Base-by-base conservation (phyloP, 1,140 invertebrate species). In the Heliconius melpomene region DNA sequence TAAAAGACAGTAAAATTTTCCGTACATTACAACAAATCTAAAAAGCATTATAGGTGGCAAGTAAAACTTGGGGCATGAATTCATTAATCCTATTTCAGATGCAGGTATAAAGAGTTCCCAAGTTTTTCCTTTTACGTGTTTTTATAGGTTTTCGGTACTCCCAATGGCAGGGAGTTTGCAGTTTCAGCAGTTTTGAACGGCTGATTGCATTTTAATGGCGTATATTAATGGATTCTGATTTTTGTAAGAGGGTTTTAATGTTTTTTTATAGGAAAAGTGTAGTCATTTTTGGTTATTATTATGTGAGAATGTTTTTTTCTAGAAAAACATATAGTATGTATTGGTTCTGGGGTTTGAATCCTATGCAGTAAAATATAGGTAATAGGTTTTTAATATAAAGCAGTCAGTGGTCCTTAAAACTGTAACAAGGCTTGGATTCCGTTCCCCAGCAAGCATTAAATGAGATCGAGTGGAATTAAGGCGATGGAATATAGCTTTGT, bases 31-130 rank as follows among this genome's bases (percentile, higher is more conserved):
- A 66, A 66, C 26, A 66, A 66, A 66, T 66, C 60, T 29, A 66
- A 66, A 66, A 66, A 26, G 9, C 9, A 66, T 66, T 66, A 66
- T 29, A 66, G 26, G 3, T 23, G 26, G 60, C 60, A 50, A 72
- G 70, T 72, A 40, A 72, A 85, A 84, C 72, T 86, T 86, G 75
- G 77, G 46, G 60, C 78, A 83, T 84, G 84, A 87, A 86, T 86
- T 86, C 83, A 87, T 86, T 86, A 85, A 82, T 83, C 75, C 79
- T 74, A 79, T 82, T 87, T 85, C 83, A 81, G 77, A 57, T 83
- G 78, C 83, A 86, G 83, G 85, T 85, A 83, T 83, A 83, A 66
- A 80, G 82, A 77, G 77, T 78, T 78, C 23, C 23, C 70, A 80
- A 80, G 32, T 80, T 80, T 80, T 60, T 66, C 80, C 74, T 78